These are phyloP conservation scores for Pristionchus arcanus DNA, from an alignment of 2,888 invertebrate genomes.

Conservation along the genomic window DNA sequence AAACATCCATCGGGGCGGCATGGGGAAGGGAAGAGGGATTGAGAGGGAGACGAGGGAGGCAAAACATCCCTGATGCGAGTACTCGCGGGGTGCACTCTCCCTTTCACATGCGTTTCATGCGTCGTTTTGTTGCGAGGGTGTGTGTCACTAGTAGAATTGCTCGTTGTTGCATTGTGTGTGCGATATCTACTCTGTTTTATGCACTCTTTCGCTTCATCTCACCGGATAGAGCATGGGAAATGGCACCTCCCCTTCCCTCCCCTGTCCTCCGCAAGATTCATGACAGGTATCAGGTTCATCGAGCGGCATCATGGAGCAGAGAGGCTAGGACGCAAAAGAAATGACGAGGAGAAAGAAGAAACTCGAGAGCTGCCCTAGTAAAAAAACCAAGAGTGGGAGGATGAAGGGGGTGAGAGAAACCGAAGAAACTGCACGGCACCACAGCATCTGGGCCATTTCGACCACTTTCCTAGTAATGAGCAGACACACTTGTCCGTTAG, in stretches of 20 bases:
- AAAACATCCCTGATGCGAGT: slow-evolving; percentile 4
- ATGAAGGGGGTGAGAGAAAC: neutral
- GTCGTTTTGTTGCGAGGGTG: neutral
- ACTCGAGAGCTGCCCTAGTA: neutral
- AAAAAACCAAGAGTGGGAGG: slow-evolving; percentile 23
- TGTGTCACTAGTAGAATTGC: neutral
- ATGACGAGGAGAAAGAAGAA: neutral
- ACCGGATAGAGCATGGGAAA: neutral
- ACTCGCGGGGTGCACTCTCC: slow-evolving; percentile 24
- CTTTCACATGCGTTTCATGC: slow-evolving; percentile 49
- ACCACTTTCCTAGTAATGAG: neutral
- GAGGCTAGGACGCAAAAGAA: neutral
- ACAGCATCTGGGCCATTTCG: neutral
- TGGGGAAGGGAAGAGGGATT: slow-evolving; percentile 1
- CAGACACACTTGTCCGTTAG: neutral
- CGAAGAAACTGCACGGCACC: neutral
- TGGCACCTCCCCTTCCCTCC: too few relatives aligned
- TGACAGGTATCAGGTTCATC: neutral
- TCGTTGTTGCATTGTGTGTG: slow-evolving; percentile 31
- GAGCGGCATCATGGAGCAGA: neutral
- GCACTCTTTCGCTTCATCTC: neutral
- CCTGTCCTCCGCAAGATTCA: neutral
- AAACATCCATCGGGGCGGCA: neutral
- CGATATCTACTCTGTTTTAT: neutral
- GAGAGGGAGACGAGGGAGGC: neutral